Base-by-base conservation (phyloP, 2,113 vertebrate genomes). In the Lonchura striata region DNA sequence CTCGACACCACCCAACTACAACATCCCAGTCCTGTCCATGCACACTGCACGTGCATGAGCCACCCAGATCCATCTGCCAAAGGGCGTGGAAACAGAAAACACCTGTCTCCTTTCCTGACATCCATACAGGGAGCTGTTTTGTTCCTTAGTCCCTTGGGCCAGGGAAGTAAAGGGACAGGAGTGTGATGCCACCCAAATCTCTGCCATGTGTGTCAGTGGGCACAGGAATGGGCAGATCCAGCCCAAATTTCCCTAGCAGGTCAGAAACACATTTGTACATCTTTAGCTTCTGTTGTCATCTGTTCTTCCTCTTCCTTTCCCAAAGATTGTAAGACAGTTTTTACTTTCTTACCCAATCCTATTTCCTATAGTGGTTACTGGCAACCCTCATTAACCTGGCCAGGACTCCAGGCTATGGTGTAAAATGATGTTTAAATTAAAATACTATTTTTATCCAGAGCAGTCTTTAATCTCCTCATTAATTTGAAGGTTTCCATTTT, bases 251-350 rank as follows among this genome's bases (percentile, higher is more conserved):
- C 20, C 54, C 70, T 69, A 77, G n/a, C n/a, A 69, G 33, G 25
- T 59, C 17, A 49, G 76, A 70, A 52, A 72, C 3, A 2, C 0
- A 2, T 56, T 49, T 50, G n/a, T 37, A 37, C 83, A 44, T 77
- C 53, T 25, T 88, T 49, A 71, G 25, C 49, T 76, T 49, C 46
- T 56, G 75, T 86, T 66, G 56, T 74, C 69, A 65, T 72, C 47
- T 70, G 41, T 70, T 65, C 81, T 94, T 94, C 95, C 92, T 93
- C 65, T 94, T 94, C 41, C 70, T 91, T 94, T 83, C 77, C 46
- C 84, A 77, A 91, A 86, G 41, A 39, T 0, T 63, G 10, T 75
- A 50, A 39, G 8, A 57, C 3, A 6, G 3, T 9, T 88, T 95
- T 83, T 61, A 87, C 74, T 70, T 87, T 87, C 65, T 94, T 90